phyloP scores from a whole-genome alignment of 2,113 vertebrate species.

The Ursus arctos region DNA sequence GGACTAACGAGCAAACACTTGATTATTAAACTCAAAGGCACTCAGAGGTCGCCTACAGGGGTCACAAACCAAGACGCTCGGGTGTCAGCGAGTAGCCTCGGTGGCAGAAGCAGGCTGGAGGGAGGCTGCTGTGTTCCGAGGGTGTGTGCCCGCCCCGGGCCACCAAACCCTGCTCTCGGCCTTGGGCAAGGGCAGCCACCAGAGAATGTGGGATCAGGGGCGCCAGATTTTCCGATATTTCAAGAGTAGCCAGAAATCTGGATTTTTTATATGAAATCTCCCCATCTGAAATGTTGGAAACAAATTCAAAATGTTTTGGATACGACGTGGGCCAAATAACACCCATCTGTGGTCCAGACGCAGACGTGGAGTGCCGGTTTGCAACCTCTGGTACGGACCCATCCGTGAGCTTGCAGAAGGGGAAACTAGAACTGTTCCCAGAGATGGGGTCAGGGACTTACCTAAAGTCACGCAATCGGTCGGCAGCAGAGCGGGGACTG shows the following conservation, averaged over 20 bases:
- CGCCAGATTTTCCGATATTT: conserved; percentile 63
- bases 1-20: neutral
- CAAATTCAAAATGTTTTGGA: conserved; percentile 70
- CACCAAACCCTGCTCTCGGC: neutral
- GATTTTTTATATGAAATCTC: conserved; percentile 61
- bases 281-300: conserved; percentile 68
- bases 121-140: neutral
- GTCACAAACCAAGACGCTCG: neutral
- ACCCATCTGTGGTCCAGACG: conserved; percentile 74
- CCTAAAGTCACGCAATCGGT: neutral
- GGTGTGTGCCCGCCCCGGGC: neutral
- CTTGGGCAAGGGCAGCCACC: neutral
- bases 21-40: neutral
- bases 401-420: neutral
- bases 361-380: conserved; percentile 36
- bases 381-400: conserved; percentile 39
- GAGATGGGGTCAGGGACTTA: neutral
- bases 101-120: accelerated
- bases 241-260: conserved; percentile 76
- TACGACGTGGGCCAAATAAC: conserved; percentile 30
- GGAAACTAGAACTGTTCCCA: neutral
- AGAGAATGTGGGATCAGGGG: neutral
- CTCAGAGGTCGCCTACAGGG: neutral
- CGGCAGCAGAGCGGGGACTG: neutral
- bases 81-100: neutral